Evolutionary conservation across 1,140 invertebrate species (phyloP).

Genomic region (Drosophila pseudoananassae): DNA sequence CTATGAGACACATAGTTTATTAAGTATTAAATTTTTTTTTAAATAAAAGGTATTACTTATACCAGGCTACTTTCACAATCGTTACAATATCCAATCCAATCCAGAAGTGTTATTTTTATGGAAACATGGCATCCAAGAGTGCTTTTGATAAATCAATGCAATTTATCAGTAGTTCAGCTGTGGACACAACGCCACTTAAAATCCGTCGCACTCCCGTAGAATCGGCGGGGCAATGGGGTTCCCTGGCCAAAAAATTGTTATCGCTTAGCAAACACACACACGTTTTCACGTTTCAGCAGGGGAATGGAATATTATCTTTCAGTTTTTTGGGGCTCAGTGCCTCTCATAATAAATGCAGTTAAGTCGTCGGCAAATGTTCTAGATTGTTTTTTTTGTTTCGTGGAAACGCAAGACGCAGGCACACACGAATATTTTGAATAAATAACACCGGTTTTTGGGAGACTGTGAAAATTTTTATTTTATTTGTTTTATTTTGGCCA

Average conservation of each 20-base stretch:
- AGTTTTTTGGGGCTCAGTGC: conserved; percentile 58
- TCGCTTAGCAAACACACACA: conserved; percentile 57
- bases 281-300: neutral
- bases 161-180: conserved; percentile 67
- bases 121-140: conserved; percentile 19
- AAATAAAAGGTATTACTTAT: neutral
- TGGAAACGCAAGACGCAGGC: conserved; percentile 1
- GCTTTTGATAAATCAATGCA: conserved; percentile 78
- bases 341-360: conserved; percentile 75
- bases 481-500: conserved; percentile 20
- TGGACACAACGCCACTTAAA: conserved; percentile 67
- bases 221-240: conserved; percentile 2
- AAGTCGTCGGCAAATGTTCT: conserved; percentile 54
- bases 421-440: conserved; percentile 61
- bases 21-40: too few species aligned
- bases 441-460: conserved; percentile 52
- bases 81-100: too few species aligned
- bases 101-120: conserved; percentile 9
- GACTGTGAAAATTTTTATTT: conserved; percentile 10
- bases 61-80: conserved; percentile 6
- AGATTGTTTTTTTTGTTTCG: conserved; percentile 21
- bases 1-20: too few species aligned
- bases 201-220: conserved; percentile 46
- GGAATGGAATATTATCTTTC: conserved; percentile 61
- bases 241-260: conserved; percentile 44